These are phyloP conservation scores for Odontomachus brunneus DNA, from an alignment of 1,140 invertebrate species.

Conservation along the genomic window DNA sequence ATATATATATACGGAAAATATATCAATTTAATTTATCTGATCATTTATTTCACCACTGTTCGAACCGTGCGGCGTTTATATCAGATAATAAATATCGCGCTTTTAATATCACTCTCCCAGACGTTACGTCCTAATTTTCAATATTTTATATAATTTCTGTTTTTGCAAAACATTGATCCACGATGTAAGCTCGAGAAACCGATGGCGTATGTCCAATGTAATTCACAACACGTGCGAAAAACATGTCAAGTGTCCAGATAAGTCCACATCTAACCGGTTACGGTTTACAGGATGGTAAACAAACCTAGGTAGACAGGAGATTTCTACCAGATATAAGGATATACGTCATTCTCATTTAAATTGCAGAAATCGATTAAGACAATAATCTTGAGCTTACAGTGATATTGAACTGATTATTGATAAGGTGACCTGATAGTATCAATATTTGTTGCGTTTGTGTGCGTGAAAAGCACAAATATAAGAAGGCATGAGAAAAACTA, in stretches of 20 bases:
- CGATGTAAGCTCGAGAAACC: not conserved
- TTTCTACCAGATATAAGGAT: slow-evolving; percentile 25
- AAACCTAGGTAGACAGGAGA: slow-evolving; percentile 41
- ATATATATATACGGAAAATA: too few relatives aligned
- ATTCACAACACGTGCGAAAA: slow-evolving; percentile 40
- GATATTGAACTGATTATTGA: too few relatives aligned
- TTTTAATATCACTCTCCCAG: too few relatives aligned
- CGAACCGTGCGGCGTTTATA: too few relatives aligned
- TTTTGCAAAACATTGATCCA: not conserved
- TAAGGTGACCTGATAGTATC: too few relatives aligned
- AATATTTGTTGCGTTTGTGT: not conserved
- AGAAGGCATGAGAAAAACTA: too few relatives aligned
- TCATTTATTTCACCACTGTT: too few relatives aligned
- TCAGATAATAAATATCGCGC: too few relatives aligned
- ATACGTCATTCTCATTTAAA: slow-evolving; percentile 20
- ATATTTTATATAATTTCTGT: too few relatives aligned
- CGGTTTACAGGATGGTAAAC: slow-evolving; percentile 55
- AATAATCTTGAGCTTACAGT: not conserved
- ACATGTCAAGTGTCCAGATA: slow-evolving; percentile 13
- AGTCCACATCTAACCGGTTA: slow-evolving; percentile 71
- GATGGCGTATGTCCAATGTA: not conserved
- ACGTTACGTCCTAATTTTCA: too few relatives aligned
- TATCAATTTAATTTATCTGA: too few relatives aligned
- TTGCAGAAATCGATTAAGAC: slow-evolving; percentile 4
- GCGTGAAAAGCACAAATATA: not conserved